These are phyloP conservation scores for Trochalopteron elliotii DNA, from an alignment of 2,113 vertebrate species.

Conservation along the genomic window DNA sequence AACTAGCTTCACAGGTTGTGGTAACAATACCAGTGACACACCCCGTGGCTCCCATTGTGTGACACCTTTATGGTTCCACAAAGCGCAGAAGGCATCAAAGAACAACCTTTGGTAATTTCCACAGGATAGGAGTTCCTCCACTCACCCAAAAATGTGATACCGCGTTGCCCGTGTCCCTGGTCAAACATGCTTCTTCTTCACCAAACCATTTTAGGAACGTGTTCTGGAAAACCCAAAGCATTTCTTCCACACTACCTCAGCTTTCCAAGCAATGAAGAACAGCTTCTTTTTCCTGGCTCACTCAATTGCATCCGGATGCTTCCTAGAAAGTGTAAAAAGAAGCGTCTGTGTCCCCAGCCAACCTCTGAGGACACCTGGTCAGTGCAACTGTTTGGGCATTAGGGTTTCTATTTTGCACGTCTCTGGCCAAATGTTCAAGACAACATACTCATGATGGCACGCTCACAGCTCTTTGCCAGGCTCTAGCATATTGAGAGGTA, in stretches of 20 bases:
- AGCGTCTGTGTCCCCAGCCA: constrained; percentile 32
- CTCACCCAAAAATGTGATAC: not conserved
- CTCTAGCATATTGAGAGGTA: not conserved
- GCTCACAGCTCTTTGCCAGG: not conserved
- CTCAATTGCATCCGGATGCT: not conserved
- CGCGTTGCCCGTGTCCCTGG: not conserved
- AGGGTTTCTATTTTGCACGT: not conserved
- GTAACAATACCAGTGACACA: not conserved
- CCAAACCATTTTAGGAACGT: not conserved
- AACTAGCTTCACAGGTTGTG: not conserved
- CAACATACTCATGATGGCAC: not conserved
- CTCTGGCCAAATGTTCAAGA: not conserved
- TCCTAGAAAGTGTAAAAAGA: constrained; percentile 64
- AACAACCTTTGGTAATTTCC: not conserved
- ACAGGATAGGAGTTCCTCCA: not conserved
- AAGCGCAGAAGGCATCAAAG: not conserved
- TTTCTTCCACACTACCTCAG: constrained; percentile 1
- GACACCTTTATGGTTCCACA: not conserved
- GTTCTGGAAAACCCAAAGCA: not conserved
- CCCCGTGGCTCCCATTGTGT: fast-evolving
- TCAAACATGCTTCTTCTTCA: not conserved
- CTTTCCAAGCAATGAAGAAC: constrained; percentile 23
- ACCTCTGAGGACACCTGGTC: constrained; percentile 28
- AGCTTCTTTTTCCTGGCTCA: not conserved
- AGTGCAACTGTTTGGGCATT: not conserved